A percentile compares a stretch with the other conserved stretches of the same genome.
Conservation (phyloP, 2,113 vertebrate genomes). For the Spheniscus mendiculus region DNA sequence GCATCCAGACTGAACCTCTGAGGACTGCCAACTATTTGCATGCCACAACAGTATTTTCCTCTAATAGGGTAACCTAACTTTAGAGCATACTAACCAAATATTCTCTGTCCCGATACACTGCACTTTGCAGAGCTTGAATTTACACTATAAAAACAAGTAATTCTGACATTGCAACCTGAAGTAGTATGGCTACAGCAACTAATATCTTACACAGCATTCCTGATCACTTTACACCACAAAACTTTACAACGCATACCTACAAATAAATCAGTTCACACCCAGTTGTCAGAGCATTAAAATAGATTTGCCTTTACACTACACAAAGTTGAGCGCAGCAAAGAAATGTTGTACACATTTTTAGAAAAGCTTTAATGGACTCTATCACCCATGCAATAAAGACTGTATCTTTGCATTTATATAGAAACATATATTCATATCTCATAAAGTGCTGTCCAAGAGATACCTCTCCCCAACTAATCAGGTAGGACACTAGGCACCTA, state of each 20-base stretch:
- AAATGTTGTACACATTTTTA: neutral
- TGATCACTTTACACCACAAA: neutral
- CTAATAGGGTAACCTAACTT: neutral
- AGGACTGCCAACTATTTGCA: neutral
- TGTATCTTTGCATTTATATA: neutral
- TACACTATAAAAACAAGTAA: neutral
- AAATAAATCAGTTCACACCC: neutral
- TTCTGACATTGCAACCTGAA: neutral
- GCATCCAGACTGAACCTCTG: neutral
- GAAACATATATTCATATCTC: neutral
- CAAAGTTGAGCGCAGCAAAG: neutral
- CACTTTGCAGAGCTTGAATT: neutral
- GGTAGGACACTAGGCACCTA: neutral
- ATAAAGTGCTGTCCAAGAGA: neutral
- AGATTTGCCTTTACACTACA: neutral
- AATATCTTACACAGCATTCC: neutral
- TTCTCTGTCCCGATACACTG: neutral
- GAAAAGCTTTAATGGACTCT: neutral
- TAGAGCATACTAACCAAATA: neutral
- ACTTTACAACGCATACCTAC: neutral
- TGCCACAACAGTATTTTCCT: neutral
- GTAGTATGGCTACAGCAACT: neutral
- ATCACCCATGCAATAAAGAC: neutral
- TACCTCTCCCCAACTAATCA: neutral
- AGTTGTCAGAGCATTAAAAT: neutral